phyloP scores from a whole-genome alignment of 2,797 vertebrate genomes.

The Clarias fuscus region DNA sequence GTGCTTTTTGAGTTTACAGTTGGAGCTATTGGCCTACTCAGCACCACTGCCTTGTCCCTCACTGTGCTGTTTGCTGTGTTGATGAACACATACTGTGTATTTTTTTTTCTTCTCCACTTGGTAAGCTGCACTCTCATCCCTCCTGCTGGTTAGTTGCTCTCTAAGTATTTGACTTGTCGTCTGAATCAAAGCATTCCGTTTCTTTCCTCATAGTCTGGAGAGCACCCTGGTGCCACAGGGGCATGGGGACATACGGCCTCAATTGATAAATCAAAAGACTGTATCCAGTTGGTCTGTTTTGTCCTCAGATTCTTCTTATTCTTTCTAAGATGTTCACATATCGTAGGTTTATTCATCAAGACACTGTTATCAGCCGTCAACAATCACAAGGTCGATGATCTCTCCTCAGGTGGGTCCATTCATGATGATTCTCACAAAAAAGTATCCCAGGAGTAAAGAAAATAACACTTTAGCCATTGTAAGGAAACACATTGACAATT shows the following conservation, averaged over 20 bases:
- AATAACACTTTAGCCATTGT: not conserved
- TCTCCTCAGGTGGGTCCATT: not conserved
- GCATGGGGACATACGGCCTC: not conserved
- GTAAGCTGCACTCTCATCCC: not conserved
- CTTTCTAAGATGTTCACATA: not conserved
- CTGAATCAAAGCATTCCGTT: not conserved
- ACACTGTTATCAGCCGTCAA: not conserved
- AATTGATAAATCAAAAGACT: not conserved
- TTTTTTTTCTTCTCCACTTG: not conserved
- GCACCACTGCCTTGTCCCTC: not conserved
- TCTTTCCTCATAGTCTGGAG: not conserved
- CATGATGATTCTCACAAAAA: not conserved
- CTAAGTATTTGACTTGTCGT: not conserved
- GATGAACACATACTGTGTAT: not conserved
- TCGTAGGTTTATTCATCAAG: not conserved
- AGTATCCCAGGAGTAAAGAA: not conserved
- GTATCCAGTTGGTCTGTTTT: not conserved
- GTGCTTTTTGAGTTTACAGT: too few relatives aligned
- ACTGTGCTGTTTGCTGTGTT: not conserved
- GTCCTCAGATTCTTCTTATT: not conserved
- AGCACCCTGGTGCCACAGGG: not conserved
- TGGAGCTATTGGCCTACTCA: too few relatives aligned
- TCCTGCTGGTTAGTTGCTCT: not conserved
- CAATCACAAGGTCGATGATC: not conserved
- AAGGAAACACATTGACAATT: not conserved